phyloP scores from a whole-genome alignment of 2,113 vertebrate species.

The Aldabrachelys gigantea region DNA sequence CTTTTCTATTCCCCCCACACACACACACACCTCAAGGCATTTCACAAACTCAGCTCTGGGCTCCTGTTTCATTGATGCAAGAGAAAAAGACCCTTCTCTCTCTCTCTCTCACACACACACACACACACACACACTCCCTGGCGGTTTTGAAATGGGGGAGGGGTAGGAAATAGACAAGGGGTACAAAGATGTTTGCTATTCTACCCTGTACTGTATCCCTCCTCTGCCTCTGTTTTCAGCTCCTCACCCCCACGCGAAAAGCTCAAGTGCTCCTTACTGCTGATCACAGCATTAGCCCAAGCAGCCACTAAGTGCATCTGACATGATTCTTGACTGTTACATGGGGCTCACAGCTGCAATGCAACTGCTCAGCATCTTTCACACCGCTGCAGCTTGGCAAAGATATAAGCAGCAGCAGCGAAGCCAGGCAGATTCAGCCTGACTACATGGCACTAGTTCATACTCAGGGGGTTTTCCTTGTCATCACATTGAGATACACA shows the following conservation, averaged over 20 bases:
- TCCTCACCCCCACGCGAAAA: neutral
- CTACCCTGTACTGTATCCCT: neutral
- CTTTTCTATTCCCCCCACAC: neutral
- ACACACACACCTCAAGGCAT: no score
- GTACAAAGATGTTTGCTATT: neutral
- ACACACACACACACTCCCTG: no score
- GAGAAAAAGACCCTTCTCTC: neutral
- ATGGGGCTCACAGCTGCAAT: no score
- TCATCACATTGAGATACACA: neutral
- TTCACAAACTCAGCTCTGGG: neutral
- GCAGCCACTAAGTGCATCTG: neutral
- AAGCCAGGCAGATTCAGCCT: neutral
- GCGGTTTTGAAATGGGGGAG: neutral
- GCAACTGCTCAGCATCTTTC: neutral
- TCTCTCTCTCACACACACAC: no score
- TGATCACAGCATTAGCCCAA: neutral
- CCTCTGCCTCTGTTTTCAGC: neutral
- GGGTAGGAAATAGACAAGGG: no score
- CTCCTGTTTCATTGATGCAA: neutral
- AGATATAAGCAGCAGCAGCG: neutral
- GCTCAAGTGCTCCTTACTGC: neutral
- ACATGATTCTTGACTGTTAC: neutral
- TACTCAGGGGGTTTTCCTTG: neutral
- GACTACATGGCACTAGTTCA: neutral
- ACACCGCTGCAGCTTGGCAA: neutral